Conservation (phyloP, 2,888 invertebrate genomes). For the Agriopis marginaria region DNA sequence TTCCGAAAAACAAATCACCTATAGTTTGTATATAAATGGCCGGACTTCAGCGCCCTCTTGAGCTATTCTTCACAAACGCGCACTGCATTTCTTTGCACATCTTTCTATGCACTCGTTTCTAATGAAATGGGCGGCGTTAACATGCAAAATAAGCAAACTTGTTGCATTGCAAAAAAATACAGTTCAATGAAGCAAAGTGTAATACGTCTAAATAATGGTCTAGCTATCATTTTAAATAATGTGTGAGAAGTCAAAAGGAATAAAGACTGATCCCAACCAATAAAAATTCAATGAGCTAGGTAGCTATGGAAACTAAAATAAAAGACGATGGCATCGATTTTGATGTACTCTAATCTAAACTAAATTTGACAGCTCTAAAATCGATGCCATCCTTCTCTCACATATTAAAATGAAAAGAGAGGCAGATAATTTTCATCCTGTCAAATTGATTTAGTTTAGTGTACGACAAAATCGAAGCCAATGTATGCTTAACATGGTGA, state of each 20-base stretch:
- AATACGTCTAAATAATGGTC: conserved; percentile 27
- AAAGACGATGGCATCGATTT: no score
- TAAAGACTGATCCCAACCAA: conserved; percentile 32
- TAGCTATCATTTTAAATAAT: conserved; percentile 32
- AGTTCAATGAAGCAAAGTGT: conserved; percentile 57
- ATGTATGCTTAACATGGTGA: no score
- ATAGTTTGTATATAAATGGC: background rate
- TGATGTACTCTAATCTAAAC: no score
- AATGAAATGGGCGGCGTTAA: conserved; percentile 38
- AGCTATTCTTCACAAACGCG: conserved; percentile 45
- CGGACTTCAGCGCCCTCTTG: conserved; percentile 13
- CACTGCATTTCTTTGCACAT: conserved; percentile 84
- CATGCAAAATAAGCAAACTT: conserved; percentile 62
- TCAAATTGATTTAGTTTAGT: no score
- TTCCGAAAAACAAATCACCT: background rate
- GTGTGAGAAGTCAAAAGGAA: conserved; percentile 31
- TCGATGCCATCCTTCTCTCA: no score
- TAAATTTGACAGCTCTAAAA: no score
- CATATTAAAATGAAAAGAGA: no score
- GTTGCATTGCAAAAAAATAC: conserved; percentile 79
- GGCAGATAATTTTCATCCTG: no score
- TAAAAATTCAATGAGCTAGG: conserved; percentile 18
- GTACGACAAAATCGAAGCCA: no score
- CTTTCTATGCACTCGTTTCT: conserved; percentile 84
- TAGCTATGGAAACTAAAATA: no score